Evolutionary conservation across 2,888 invertebrate species (phyloP), one percentile per base, ranked within the genome.

Genomic region (Steromphala cineraria): DNA sequence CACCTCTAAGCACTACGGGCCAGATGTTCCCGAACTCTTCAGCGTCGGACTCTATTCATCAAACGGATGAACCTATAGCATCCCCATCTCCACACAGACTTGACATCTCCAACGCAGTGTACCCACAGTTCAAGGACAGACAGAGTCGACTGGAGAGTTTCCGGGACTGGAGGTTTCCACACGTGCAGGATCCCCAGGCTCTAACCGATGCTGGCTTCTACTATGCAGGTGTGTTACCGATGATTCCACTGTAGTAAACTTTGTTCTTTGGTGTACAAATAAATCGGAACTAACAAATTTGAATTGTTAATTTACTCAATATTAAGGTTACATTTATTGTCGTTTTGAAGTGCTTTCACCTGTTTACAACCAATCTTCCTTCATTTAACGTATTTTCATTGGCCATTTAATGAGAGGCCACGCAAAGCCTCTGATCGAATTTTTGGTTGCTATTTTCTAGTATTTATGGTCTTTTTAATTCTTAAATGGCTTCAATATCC

Each of bases 61-160:
- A 75, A 71, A 10, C 36, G 19, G 17, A 1, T 31, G 4, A 31
- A 56, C 15, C 74, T 53, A 10, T 36, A 40, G n/a, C n/a, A n/a
- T 53, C 40, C 19, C 15, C 74, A 31, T 56, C 78, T 4, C 10
- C 52, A 52, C 24, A 15, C 5, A 62, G 67, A 7, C 75, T 84
- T 46, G 83, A 82, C 55, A 67, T 83, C 19, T 67, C 77, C 31
- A 55, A 15, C 0, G 80, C 80, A 4, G 80, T 81, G 56, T 78
- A 81, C 46, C 80, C 80, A 19, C 80, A 74, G 40, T 81, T 24
- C 74, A 46, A 40, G 55, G 46, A 77, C 13, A 10, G 40, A 2
- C 40, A 81, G 55, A 36, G 55, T 53, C 24, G 80, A 15, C 46
- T 56, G 53, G 31, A 24, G 55, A 81, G 77, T 46, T 81, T 56